These are phyloP conservation scores for Bicyclus anynana DNA, from an alignment of 1,140 invertebrate species.

Conservation along the genomic window DNA sequence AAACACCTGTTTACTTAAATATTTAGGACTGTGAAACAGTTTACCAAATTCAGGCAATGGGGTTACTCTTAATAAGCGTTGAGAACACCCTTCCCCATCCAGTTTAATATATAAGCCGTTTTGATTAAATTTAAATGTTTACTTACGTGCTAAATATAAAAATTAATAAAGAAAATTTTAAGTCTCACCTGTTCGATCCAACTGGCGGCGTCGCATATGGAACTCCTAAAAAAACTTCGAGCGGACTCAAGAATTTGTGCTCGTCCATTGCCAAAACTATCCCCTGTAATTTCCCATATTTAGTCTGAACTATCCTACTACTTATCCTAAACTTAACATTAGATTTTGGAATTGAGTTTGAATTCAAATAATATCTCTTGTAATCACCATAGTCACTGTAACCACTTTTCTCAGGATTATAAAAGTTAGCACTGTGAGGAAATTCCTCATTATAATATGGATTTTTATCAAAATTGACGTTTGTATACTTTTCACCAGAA, in stretches of 20 bases:
- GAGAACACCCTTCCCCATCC: too few relatives aligned
- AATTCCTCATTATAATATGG: constrained; percentile 60
- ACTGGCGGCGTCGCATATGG: constrained; percentile 96
- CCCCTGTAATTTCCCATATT: constrained; percentile 90
- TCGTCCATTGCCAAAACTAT: constrained; percentile 85
- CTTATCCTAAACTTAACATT: constrained; percentile 79
- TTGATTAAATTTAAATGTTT: too few relatives aligned
- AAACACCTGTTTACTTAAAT: too few relatives aligned
- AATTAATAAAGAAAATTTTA: too few relatives aligned
- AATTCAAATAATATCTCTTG: constrained; percentile 63
- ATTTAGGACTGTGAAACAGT: too few relatives aligned
- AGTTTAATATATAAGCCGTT: too few relatives aligned
- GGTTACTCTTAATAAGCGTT: too few relatives aligned
- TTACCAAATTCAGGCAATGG: too few relatives aligned
- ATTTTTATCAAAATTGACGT: constrained; percentile 67
- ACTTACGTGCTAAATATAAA: too few relatives aligned
- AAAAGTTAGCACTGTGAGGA: constrained; percentile 56
- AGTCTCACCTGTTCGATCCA: constrained; percentile 83
- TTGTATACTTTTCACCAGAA: constrained; percentile 38
- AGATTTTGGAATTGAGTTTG: constrained; percentile 55
- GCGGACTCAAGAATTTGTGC: constrained; percentile 83
- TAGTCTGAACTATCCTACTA: constrained; percentile 87
- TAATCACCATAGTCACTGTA: constrained; percentile 71
- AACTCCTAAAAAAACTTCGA: constrained; percentile 95
- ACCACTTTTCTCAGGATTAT: constrained; percentile 47